Conservation (phyloP, 2,888 invertebrate genomes). For the Leucozona laternaria region DNA sequence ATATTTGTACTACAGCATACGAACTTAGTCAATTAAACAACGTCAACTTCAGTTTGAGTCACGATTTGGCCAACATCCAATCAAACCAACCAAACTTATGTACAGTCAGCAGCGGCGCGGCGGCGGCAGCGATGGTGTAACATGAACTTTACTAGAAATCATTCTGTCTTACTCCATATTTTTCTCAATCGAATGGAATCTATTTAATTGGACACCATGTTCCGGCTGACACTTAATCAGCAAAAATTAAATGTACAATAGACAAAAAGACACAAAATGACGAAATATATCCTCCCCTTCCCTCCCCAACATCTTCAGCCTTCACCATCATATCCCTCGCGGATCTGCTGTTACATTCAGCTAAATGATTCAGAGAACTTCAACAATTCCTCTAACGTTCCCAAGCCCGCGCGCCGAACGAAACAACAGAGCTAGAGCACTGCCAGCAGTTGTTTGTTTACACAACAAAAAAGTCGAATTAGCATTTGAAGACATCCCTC, state of each 20-base stretch:
- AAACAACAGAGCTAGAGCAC: background rate
- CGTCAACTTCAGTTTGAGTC: constrained; percentile 56
- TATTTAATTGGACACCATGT: constrained; percentile 75
- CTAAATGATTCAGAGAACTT: constrained; percentile 54
- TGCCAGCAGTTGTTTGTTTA: constrained; percentile 16
- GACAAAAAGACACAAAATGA: constrained; percentile 61
- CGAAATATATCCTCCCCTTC: constrained; percentile 32
- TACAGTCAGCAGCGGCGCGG: background rate
- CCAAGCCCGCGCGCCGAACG: background rate
- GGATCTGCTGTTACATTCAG: constrained; percentile 57
- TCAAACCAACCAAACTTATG: background rate
- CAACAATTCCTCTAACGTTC: constrained; percentile 42
- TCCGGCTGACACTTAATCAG: constrained; percentile 73
- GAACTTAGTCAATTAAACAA: constrained; percentile 66
- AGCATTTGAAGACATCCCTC: constrained; percentile 68
- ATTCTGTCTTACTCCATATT: constrained; percentile 36
- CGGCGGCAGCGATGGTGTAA: constrained; percentile 40
- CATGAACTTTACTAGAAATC: constrained; percentile 69
- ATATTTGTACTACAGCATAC: background rate
- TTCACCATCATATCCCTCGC: background rate
- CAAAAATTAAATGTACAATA: constrained; percentile 67
- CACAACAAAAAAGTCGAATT: constrained; percentile 38
- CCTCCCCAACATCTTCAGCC: background rate
- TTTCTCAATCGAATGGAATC: constrained; percentile 43
- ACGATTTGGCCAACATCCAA: constrained; percentile 48